phyloP scores from a whole-genome alignment of 2,888 invertebrate species.

The Lordiphosa fenestrarum region DNA sequence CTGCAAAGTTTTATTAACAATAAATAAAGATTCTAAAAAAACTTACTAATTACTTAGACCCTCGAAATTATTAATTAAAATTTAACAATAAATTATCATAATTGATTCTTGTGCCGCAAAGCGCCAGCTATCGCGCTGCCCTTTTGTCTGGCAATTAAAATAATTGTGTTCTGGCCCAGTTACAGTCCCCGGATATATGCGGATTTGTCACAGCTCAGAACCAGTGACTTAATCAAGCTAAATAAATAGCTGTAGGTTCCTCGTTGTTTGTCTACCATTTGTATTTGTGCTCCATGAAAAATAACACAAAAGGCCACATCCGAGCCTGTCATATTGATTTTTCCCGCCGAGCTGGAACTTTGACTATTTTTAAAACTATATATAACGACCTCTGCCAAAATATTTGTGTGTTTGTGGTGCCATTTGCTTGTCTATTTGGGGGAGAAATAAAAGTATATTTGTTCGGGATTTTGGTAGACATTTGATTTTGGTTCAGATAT shows the following conservation, averaged over 20 bases:
- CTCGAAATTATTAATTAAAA: not conserved
- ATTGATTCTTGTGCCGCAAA: not conserved
- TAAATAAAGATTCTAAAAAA: no score
- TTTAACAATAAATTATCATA: not conserved
- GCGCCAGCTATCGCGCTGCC: no score
- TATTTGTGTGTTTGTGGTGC: slow-evolving; percentile 9
- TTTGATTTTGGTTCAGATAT: slow-evolving; percentile 15
- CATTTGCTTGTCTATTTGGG: slow-evolving; percentile 10
- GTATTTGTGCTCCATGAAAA: slow-evolving; percentile 11
- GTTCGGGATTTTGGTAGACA: slow-evolving; percentile 13
- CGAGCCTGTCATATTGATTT: slow-evolving; percentile 25
- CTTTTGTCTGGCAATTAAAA: slow-evolving; percentile 1
- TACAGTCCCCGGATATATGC: slow-evolving; percentile 13
- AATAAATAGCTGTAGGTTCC: slow-evolving; percentile 38
- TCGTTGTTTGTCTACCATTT: slow-evolving; percentile 34
- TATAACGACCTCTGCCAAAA: slow-evolving; percentile 13
- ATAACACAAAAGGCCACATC: slow-evolving; percentile 12
- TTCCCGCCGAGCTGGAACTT: slow-evolving; percentile 10
- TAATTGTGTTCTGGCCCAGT: slow-evolving; percentile 6
- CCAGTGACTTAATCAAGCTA: slow-evolving; percentile 45
- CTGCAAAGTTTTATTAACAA: no score
- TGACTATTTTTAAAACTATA: slow-evolving; percentile 20
- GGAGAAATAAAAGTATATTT: slow-evolving; percentile 18
- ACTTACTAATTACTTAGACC: no score
- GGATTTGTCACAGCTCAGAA: slow-evolving; percentile 23